Conservation (phyloP, 2,888 invertebrate genomes). For the Spatulosminthurus flaviceps region DNA sequence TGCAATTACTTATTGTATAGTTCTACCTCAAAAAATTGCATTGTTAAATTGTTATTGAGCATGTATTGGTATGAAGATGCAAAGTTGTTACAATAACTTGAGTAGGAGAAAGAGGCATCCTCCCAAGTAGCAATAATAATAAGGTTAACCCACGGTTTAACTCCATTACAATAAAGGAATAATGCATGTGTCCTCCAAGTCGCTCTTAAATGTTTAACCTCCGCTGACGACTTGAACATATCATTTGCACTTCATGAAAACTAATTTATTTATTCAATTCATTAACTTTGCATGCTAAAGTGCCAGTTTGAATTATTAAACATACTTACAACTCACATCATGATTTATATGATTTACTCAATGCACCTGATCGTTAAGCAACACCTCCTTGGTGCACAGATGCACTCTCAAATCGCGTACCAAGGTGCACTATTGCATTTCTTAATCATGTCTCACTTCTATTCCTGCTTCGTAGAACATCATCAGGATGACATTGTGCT, state of each 20-base stretch:
- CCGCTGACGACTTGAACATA: slow-evolving; percentile 18
- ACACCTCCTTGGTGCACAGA: neutral
- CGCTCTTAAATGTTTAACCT: neutral
- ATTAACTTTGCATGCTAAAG: neutral
- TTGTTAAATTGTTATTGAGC: neutral
- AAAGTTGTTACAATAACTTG: neutral
- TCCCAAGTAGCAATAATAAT: neutral
- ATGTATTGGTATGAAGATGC: neutral
- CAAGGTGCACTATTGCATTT: too few species aligned
- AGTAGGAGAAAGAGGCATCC: neutral
- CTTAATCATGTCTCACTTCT: too few species aligned
- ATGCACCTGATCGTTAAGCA: neutral
- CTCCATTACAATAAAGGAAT: neutral
- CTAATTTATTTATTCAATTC: neutral
- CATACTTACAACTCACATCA: neutral
- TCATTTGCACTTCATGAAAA: slow-evolving; percentile 30
- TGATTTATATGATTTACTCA: neutral
- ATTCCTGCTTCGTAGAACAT: too few species aligned
- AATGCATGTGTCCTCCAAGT: neutral
- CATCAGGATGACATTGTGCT: too few species aligned
- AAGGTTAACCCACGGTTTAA: neutral
- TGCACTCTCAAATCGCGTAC: too few species aligned
- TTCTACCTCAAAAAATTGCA: too few species aligned
- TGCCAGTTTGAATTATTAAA: neutral
- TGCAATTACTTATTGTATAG: neutral